Evolutionary conservation across 1,140 invertebrate species (phyloP), one percentile per base, ranked within the genome.

Genomic region (Drosophila willistoni): DNA sequence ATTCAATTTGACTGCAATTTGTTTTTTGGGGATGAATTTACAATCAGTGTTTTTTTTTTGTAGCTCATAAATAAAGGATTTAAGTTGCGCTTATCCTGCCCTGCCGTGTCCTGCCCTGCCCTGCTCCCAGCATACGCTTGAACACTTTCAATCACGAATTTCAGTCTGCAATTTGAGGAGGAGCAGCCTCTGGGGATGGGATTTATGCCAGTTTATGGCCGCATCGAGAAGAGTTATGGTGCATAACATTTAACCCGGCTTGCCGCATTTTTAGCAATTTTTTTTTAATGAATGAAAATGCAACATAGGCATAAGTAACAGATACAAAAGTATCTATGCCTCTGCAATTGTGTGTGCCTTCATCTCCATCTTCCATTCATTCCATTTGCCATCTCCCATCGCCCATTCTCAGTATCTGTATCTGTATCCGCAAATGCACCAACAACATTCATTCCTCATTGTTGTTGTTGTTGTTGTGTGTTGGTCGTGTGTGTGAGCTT

Each of bases 241-340:
- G 65, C 68, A 75, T 64, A 79, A 42, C 82, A 79, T 75, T 85
- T 85, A 80, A 80, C 70, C 64, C 80, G 75, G 47, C 74, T 73
- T 72, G 7, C 17, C 44, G 44, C 17, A 17, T 63, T 42, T 68
- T 55, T 59, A 77, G 64, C 68, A 33, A 51, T 29, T 6, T 29
- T 29, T 29, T 68, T 64, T 73, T 36, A 78, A 80, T 85, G 78
- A 85, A 82, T 75, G 71, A 61, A 69, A 73, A 69, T 62, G 61
- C 65, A 66, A 33, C 9, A 36, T 10, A 39, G 22, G 33, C 25
- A 39, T 19, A n/a, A 60, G 34, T 39, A 29, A 47, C 42, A 55
- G 63, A 54, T 39, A 55, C 60, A 36, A 51, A 51, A 68, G 67
- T 67, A 72, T 39, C 61, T 72, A 39, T 73, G 47, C 36, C 36